phyloP scores from a whole-genome alignment of 2,888 invertebrate genomes.

The Portevinia maculata region DNA sequence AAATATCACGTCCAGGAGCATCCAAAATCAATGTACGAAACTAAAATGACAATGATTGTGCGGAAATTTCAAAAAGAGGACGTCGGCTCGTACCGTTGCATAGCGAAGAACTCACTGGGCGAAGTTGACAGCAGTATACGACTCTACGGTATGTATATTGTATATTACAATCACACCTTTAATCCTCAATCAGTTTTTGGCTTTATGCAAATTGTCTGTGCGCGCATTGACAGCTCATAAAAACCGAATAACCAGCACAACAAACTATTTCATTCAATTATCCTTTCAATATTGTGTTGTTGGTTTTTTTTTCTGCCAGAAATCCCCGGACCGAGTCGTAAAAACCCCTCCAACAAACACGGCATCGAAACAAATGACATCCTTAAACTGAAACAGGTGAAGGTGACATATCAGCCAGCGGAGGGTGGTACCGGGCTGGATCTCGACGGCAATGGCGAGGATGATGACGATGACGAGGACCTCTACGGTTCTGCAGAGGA shows the following conservation, averaged over 20 bases:
- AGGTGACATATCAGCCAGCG: constrained; percentile 82
- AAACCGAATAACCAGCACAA: constrained; percentile 25
- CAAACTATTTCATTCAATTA: constrained; percentile 61
- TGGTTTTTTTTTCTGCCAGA: constrained; percentile 83
- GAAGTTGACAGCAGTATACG: constrained; percentile 94
- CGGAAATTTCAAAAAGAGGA: constrained; percentile 89
- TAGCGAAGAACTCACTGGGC: constrained; percentile 93
- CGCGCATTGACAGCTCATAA: constrained; percentile 58
- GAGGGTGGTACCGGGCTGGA: constrained; percentile 54
- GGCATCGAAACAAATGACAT: constrained; percentile 83
- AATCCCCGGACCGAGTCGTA: constrained; percentile 88
- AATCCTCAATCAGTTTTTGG: constrained; percentile 34
- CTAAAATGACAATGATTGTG: constrained; percentile 91
- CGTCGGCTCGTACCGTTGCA: constrained; percentile 92
- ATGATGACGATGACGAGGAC: constrained; percentile 85
- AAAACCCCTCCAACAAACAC: constrained; percentile 84
- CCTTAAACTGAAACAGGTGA: constrained; percentile 82
- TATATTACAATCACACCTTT: constrained; percentile 49
- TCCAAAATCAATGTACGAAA: constrained; percentile 90
- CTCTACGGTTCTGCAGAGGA: constrained; percentile 89
- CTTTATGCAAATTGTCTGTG: constrained; percentile 54
- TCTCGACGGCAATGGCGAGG: constrained; percentile 60
- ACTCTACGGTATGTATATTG: constrained; percentile 89
- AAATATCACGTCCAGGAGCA: constrained; percentile 91
- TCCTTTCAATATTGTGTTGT: constrained; percentile 42